These are phyloP conservation scores for Murina feae DNA, from an alignment of 2,113 vertebrate species.

Conservation along the genomic window DNA sequence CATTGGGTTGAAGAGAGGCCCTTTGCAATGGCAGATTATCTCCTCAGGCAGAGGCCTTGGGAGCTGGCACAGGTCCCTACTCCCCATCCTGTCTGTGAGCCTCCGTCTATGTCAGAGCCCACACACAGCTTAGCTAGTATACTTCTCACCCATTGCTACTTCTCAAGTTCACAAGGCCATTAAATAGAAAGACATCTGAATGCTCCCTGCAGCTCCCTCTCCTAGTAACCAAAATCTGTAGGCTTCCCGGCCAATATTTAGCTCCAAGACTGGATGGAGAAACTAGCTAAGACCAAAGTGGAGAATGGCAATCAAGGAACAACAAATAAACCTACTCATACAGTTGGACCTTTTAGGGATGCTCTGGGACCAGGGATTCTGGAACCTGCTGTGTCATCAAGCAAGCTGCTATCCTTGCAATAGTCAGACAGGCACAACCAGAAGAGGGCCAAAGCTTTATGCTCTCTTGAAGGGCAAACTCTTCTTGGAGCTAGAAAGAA, in stretches of 20 bases:
- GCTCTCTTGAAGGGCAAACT: not conserved
- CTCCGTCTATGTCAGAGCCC: not conserved
- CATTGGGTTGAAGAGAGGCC: no score
- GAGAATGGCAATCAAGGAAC: not conserved
- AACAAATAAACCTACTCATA: not conserved
- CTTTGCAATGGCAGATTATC: not conserved
- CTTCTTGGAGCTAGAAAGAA: not conserved
- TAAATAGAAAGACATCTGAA: not conserved
- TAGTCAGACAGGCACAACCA: not conserved
- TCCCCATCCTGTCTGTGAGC: not conserved
- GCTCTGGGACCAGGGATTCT: not conserved
- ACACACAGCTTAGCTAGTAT: not conserved
- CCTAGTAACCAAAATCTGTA: conserved; percentile 5
- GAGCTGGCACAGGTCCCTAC: not conserved
- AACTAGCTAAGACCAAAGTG: not conserved
- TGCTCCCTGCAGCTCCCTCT: conserved; percentile 28
- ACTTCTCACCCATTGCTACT: not conserved
- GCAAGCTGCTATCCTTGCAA: not conserved
- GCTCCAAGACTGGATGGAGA: not conserved
- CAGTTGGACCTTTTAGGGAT: not conserved
- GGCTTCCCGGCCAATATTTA: not conserved
- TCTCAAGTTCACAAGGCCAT: not conserved
- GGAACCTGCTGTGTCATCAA: not conserved
- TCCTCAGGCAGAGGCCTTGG: not conserved
- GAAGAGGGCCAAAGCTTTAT: not conserved